Conservation (phyloP, 2,797 vertebrate species). For the Gymnoscopelus microlampas region DNA sequence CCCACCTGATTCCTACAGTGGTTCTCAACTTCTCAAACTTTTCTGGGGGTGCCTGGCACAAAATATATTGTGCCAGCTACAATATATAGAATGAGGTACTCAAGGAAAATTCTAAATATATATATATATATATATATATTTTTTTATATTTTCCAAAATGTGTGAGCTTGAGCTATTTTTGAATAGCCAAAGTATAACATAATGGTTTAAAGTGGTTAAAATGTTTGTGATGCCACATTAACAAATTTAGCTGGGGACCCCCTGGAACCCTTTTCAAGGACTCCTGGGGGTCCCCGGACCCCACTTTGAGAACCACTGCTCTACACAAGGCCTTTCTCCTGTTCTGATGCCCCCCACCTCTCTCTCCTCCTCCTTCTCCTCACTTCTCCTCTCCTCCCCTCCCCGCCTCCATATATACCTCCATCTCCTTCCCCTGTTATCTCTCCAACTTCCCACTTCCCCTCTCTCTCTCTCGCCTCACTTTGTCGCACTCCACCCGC, state of each 20-base stretch:
- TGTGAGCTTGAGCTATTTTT: too few relatives aligned
- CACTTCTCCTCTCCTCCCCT: neutral
- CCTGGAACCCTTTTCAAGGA: constrained; percentile 29
- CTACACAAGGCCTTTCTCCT: constrained; percentile 20
- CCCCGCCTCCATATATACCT: neutral
- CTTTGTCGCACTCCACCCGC: neutral
- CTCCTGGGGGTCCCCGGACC: constrained; percentile 21
- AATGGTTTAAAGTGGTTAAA: too few relatives aligned
- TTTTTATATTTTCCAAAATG: too few relatives aligned
- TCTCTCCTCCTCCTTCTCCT: constrained; percentile 26
- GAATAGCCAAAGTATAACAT: too few relatives aligned
- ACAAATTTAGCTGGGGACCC: too few relatives aligned
- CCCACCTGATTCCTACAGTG: constrained; percentile 35
- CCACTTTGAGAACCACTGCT: constrained; percentile 34
- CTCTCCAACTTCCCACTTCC: neutral
- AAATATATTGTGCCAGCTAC: constrained; percentile 37
- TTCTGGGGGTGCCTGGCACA: constrained; percentile 12
- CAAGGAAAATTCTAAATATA: too few relatives aligned
- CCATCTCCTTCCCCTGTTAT: neutral
- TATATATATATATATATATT: too few relatives aligned
- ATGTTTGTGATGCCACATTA: too few relatives aligned
- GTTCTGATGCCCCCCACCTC: constrained; percentile 20
- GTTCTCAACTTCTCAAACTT: constrained; percentile 33
- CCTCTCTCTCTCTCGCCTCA: neutral
- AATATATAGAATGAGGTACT: too few relatives aligned